Conservation (phyloP, 1,140 invertebrate species). For the Orchestia grillus region DNA sequence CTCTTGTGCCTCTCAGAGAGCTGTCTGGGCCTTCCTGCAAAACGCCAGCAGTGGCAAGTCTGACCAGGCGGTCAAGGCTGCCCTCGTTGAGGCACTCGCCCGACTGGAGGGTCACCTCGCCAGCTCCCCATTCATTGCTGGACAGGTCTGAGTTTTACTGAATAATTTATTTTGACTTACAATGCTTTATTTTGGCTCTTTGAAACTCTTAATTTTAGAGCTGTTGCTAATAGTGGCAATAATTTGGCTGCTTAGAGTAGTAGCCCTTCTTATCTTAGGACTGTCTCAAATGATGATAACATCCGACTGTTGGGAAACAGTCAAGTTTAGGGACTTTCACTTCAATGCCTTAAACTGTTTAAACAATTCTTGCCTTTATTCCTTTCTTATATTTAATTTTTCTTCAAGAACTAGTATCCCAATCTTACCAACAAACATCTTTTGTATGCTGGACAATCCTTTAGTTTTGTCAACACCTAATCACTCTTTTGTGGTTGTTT, state of each 20-base stretch:
- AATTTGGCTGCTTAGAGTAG: background rate
- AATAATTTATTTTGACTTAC: background rate
- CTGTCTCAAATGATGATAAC: background rate
- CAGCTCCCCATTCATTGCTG: background rate
- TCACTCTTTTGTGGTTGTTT: too few species aligned
- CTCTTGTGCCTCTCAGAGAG: background rate
- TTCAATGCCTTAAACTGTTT: too few species aligned
- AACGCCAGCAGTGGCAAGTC: background rate
- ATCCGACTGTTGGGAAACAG: background rate
- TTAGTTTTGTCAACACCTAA: too few species aligned
- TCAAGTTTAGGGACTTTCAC: background rate
- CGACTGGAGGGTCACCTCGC: background rate
- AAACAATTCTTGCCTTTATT: too few species aligned
- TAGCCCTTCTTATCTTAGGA: background rate
- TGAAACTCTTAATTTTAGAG: background rate
- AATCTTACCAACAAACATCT: too few species aligned
- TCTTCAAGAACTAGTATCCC: too few species aligned
- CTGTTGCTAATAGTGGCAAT: background rate
- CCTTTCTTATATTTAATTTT: too few species aligned
- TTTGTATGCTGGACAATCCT: too few species aligned
- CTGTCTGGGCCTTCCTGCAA: background rate
- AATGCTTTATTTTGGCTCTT: background rate
- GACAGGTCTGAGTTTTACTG: background rate
- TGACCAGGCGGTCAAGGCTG: background rate
- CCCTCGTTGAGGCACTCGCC: background rate